These are phyloP conservation scores for Drosophila borealis DNA, from an alignment of 2,888 invertebrate species.

Conservation along the genomic window DNA sequence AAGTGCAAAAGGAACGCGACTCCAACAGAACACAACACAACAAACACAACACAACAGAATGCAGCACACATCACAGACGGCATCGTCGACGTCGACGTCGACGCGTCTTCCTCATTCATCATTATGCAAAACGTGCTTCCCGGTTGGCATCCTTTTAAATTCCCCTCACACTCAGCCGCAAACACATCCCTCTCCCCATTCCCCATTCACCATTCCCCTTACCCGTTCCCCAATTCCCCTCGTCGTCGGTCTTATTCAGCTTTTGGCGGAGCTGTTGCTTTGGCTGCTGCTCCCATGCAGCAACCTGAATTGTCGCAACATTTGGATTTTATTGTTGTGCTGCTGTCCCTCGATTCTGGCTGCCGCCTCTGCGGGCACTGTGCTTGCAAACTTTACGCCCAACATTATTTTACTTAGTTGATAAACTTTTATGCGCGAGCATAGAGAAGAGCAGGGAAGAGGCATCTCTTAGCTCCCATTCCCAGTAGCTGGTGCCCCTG, in stretches of 20 bases:
- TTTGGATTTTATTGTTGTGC: constrained; percentile 75
- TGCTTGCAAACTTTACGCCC: constrained; percentile 76
- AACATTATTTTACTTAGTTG: constrained; percentile 80
- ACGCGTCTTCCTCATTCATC: constrained; percentile 73
- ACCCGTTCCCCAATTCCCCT: constrained; percentile 5
- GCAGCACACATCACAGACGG: constrained; percentile 53
- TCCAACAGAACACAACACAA: constrained; percentile 15
- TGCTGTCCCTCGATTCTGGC: constrained; percentile 18
- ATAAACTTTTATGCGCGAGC: constrained; percentile 71
- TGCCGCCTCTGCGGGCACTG: constrained; percentile 62
- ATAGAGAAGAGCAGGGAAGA: no score
- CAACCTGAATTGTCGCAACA: constrained; percentile 77
- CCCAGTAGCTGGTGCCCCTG: constrained; percentile 12
- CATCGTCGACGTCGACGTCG: constrained; percentile 25
- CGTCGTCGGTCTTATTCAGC: constrained; percentile 18
- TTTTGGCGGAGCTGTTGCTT: constrained; percentile 7
- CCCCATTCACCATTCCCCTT: no score
- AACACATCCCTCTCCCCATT: background rate
- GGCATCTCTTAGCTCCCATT: constrained; percentile 5
- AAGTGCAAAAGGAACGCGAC: constrained; percentile 31
- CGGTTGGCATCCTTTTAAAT: constrained; percentile 66
- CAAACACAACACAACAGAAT: constrained; percentile 2
- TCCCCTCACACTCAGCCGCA: constrained; percentile 17
- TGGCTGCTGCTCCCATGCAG: constrained; percentile 33
- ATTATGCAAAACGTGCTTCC: constrained; percentile 79